Percentiles rank a stretch among this genome's conserved stretches.
Conservation (phyloP, 2,797 vertebrate genomes). For the Percopsis omiscomaycus region DNA sequence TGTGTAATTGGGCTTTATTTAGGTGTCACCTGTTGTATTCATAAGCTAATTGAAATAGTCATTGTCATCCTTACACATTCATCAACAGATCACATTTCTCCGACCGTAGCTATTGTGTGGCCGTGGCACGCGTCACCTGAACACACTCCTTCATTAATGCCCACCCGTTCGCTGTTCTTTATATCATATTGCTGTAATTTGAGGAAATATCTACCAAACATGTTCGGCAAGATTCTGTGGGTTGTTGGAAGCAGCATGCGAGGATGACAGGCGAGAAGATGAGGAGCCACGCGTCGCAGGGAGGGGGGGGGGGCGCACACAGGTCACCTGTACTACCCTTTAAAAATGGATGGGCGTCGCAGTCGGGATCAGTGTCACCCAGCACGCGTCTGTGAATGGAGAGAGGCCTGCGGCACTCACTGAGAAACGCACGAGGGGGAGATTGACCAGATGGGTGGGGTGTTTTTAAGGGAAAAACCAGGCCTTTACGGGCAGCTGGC, state of each 20-base stretch:
- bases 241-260: conserved; percentile 12
- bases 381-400: conserved; percentile 69
- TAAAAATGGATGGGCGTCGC: conserved; percentile 82
- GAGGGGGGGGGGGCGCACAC: conserved; percentile 58
- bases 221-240: conserved; percentile 44
- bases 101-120: conserved; percentile 48
- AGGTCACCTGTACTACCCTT: conserved; percentile 70
- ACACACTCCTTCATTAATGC: conserved; percentile 43
- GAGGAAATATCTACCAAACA: conserved; percentile 71
- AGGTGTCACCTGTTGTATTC: conserved; percentile 75
- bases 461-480: conserved; percentile 62
- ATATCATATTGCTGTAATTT: conserved; percentile 77
- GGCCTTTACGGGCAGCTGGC: conserved; percentile 67
- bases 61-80: conserved; percentile 69
- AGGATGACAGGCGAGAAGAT: conserved; percentile 14
- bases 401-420: conserved; percentile 57
- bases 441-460: conserved; percentile 78
- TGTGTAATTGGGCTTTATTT: conserved; percentile 71
- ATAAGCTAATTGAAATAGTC: conserved; percentile 70
- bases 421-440: conserved; percentile 64
- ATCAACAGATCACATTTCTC: conserved; percentile 65
- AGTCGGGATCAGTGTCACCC: conserved; percentile 65
- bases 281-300: conserved; percentile 23
- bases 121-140: conserved; percentile 60
- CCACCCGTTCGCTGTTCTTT: conserved; percentile 53